Evolutionary conservation across 2,888 invertebrate species (phyloP).

Genomic region (Hetaerina titia): DNA sequence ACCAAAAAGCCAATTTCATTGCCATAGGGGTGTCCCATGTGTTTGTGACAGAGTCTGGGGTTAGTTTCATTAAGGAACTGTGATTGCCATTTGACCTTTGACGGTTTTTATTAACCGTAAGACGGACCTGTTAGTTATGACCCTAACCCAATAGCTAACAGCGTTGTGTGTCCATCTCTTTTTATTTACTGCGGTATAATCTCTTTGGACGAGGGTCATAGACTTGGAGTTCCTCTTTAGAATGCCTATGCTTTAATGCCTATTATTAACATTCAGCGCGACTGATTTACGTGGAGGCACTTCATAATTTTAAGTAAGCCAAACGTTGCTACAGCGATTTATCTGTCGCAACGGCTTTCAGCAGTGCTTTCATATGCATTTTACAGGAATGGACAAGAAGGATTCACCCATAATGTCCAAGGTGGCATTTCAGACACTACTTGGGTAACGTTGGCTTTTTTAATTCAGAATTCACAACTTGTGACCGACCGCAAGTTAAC

Average conservation of each 20-base stretch:
- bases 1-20: neutral
- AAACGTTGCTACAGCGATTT: too few relatives aligned
- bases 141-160: neutral
- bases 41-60: neutral
- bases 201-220: neutral
- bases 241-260: neutral
- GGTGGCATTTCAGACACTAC: too few relatives aligned
- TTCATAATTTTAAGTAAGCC: neutral
- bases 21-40: neutral
- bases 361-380: too few relatives aligned
- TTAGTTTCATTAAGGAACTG: neutral
- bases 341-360: too few relatives aligned
- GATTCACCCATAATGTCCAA: too few relatives aligned
- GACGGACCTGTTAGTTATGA: neutral
- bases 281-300: neutral
- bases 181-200: neutral
- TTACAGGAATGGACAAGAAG: too few relatives aligned
- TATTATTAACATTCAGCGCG: neutral
- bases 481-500: too few relatives aligned
- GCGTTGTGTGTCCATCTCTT: neutral
- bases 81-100: conserved; percentile 18
- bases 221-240: neutral
- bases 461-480: too few relatives aligned
- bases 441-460: too few relatives aligned
- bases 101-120: neutral